Percentiles rank a stretch among this genome's conserved stretches.
These are phyloP conservation scores for Ifrita kowaldi DNA, from an alignment of 2,113 vertebrate species.

Conservation along the genomic window DNA sequence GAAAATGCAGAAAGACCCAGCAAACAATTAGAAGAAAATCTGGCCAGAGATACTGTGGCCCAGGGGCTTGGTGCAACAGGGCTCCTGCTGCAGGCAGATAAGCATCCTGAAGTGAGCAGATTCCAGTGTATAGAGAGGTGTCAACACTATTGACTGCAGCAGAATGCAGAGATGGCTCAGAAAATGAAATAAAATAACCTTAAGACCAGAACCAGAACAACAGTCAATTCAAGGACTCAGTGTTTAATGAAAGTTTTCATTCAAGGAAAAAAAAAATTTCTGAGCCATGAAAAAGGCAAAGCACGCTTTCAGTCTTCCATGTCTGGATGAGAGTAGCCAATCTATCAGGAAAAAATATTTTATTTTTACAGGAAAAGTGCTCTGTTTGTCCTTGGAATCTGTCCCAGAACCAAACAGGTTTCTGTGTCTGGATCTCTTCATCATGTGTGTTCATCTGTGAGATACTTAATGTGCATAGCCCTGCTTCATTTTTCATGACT, in stretches of 20 bases:
- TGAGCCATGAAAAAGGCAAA: background rate
- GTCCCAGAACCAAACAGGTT: background rate
- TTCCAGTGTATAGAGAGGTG: background rate
- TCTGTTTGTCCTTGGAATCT: background rate
- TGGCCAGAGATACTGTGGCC: background rate
- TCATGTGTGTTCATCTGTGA: background rate
- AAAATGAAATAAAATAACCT: background rate
- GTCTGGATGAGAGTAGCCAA: background rate
- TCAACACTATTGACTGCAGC: background rate
- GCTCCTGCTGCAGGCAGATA: background rate
- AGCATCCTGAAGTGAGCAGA: background rate
- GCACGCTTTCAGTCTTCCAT: background rate
- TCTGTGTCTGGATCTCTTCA: background rate
- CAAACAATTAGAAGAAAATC: background rate
- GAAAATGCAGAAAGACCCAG: background rate
- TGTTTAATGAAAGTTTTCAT: background rate
- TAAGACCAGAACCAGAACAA: background rate
- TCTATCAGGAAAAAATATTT: background rate
- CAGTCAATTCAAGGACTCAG: background rate
- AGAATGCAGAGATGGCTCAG: background rate
- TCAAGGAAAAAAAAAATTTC: background rate
- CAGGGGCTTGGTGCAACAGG: background rate
- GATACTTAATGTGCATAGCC: background rate
- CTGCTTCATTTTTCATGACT: background rate
- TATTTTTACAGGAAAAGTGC: background rate